Base-by-base conservation (phyloP, 2,113 vertebrate species). In the Octodon degus region DNA sequence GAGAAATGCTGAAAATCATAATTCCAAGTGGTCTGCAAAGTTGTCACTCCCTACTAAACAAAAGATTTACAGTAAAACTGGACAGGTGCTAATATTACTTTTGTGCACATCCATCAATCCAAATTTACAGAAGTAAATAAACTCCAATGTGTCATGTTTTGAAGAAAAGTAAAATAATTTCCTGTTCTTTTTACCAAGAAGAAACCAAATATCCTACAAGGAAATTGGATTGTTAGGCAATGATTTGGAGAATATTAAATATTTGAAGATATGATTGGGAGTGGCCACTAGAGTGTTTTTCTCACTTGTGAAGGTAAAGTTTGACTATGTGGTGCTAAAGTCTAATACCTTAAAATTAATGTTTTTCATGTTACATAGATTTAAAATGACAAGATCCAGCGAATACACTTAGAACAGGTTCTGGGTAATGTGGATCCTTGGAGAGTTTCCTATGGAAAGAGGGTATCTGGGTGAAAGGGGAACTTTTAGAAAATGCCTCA, bases 121-220 rank as follows among this genome's bases (percentile, higher is more conserved):
- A 95, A 93, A 72, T 4, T 81, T 83, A 67, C 1, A 92, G 40
- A 84, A 92, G 68, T 67, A 91, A 93, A 25, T 79, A 91, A 96
- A 17, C 87, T 76, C 9, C 7, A 40, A 40, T 74, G 19, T 70
- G 20, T 11, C 2, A 1, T 17, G 91, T 93, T 96, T 85, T 58
- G 55, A 58, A 27, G 76, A 93, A 76, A 80, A 53, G 3, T 50
- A 22, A 3, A n/a, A 76, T 74, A 63, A 62, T 24, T 40, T 24
- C 17, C 30, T 87, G 11, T 65, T 70, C 87, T 53, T 77, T 77
- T 84, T 77, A 79, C 76, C 13, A 32, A 86, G 86, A 93, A 84
- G 40, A 92, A 96, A 32, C 7, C 37, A 82, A 81, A 80, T 86
- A 47, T 70, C 62, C 34, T 84, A 70, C 85, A 81, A 22, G 24